Percentiles rank a stretch among this genome's conserved stretches.
Evolutionary conservation across 2,113 vertebrate species (phyloP).

Genomic region (Falco punctatus): DNA sequence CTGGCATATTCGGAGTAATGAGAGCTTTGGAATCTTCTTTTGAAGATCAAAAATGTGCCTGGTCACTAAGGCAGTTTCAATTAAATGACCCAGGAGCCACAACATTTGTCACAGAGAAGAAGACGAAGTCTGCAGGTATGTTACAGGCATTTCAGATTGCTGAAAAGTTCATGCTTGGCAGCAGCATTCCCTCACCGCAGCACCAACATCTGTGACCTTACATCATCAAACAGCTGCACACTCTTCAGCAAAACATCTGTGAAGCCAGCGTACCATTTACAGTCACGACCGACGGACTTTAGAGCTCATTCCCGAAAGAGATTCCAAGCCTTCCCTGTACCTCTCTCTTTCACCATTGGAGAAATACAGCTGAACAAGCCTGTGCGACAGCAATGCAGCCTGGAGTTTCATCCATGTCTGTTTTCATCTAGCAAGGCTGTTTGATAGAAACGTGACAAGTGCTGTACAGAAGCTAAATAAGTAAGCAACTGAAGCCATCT

Average conservation of each 20-base stretch:
- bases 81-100: not conserved
- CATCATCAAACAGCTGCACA: constrained; percentile 5
- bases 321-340: not conserved
- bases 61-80: not conserved
- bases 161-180: not conserved
- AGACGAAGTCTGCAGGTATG: not conserved
- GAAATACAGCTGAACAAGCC: not conserved
- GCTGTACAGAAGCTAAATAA: not conserved
- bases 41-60: not conserved
- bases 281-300: rapidly evolving
- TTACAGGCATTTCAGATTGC: not conserved
- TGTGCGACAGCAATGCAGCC: rapidly evolving
- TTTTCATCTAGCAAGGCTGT: not conserved
- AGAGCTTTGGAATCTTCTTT: not conserved
- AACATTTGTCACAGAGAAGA: not conserved
- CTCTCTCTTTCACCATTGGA: not conserved
- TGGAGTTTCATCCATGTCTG: not conserved
- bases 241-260: constrained; percentile 18
- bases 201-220: constrained; percentile 30
- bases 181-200: not conserved
- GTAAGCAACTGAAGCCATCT: not conserved
- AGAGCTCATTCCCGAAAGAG: not conserved
- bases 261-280: not conserved
- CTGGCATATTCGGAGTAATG: not conserved
- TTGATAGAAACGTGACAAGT: not conserved